A percentile compares a stretch with the other conserved stretches of the same genome.
Evolutionary conservation across 2,888 invertebrate species (phyloP).

Genomic region (Cordilura impudica): DNA sequence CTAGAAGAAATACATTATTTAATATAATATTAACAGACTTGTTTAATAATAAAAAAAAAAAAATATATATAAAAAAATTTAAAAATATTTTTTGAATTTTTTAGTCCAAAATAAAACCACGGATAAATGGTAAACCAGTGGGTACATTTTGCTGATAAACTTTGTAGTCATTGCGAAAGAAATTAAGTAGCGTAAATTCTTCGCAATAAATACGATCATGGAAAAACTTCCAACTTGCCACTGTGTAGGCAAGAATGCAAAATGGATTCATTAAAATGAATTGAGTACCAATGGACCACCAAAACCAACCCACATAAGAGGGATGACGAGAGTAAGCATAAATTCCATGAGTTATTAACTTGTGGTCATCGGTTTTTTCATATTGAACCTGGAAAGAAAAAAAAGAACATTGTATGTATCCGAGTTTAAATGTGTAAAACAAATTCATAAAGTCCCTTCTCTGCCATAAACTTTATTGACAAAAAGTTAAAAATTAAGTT

Average conservation of each 20-base stretch:
- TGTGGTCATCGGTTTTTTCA: constrained; percentile 88
- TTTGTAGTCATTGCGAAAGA: constrained; percentile 93
- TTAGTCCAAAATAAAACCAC: constrained; percentile 79
- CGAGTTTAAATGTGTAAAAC: too few species aligned
- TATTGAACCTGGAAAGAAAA: constrained; percentile 83
- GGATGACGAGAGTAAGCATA: constrained; percentile 94
- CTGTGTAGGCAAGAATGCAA: constrained; percentile 87
- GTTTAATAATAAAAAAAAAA: background rate
- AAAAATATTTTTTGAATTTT: background rate
- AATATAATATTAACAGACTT: background rate
- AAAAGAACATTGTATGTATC: too few species aligned
- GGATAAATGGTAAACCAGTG: constrained; percentile 93
- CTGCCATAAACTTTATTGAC: too few species aligned
- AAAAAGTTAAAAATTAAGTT: too few species aligned
- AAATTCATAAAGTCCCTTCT: too few species aligned
- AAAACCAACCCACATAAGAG: constrained; percentile 99
- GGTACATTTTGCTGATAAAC: constrained; percentile 90
- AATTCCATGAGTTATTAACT: constrained; percentile 92
- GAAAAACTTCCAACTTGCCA: constrained; percentile 96
- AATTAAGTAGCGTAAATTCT: constrained; percentile 91
- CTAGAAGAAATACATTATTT: background rate
- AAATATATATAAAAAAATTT: background rate
- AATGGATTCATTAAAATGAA: constrained; percentile 94
- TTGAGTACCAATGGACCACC: constrained; percentile 99
- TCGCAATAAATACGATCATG: constrained; percentile 90